Conservation (phyloP, 2,888 invertebrate species). For the Clanis bilineata region DNA sequence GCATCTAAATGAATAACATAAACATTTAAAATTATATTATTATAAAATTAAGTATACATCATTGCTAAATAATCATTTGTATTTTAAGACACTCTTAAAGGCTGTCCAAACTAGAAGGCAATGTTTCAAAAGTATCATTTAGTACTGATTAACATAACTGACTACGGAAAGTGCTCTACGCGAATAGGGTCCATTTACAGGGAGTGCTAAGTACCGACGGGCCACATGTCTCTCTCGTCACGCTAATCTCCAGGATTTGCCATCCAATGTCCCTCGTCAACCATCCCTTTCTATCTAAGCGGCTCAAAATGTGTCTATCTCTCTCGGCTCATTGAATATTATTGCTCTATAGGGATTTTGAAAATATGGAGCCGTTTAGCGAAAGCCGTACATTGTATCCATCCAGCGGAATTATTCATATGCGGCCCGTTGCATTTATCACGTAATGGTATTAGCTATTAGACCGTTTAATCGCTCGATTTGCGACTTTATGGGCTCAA, state of each 20-base stretch:
- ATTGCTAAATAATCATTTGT: no score
- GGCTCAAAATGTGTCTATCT: conserved; percentile 59
- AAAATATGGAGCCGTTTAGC: conserved; percentile 82
- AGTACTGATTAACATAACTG: conserved; percentile 18
- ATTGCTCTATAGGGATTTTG: conserved; percentile 82
- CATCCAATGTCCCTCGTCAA: conserved; percentile 69
- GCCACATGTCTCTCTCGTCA: conserved; percentile 81
- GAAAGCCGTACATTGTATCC: conserved; percentile 81
- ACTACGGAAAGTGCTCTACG: conserved; percentile 26
- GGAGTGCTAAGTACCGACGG: conserved; percentile 75
- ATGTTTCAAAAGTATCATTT: not conserved
- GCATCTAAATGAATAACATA: no score
- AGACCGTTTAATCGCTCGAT: conserved; percentile 76
- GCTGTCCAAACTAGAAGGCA: not conserved
- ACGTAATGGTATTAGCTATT: conserved; percentile 82
- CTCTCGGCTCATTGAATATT: conserved; percentile 78
- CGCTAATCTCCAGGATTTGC: conserved; percentile 81
- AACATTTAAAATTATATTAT: no score
- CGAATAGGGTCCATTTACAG: conserved; percentile 43
- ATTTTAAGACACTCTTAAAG: no score
- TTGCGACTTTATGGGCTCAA: conserved; percentile 64
- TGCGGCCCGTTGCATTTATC: conserved; percentile 77
- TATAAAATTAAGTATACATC: no score
- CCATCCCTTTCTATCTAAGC: conserved; percentile 53
- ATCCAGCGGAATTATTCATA: conserved; percentile 80